Evolutionary conservation across 92 coral and sea anemone genomes (phyloP).

Genomic region (Anthopleura xanthogrammica): DNA sequence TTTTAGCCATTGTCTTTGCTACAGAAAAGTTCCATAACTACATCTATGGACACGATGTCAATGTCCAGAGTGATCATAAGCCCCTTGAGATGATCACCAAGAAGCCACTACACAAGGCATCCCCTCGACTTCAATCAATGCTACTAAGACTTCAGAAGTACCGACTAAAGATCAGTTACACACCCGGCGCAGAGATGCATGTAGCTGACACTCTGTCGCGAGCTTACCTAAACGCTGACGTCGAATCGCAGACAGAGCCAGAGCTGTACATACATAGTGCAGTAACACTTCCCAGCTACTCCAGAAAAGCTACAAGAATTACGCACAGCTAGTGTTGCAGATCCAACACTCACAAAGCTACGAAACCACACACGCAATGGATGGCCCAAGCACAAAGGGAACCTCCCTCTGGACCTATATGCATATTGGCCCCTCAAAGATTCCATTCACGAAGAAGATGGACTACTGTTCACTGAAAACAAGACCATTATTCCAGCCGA

Average conservation of each 20-base stretch:
- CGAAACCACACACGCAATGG: too few relatives aligned
- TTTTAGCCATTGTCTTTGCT: neutral
- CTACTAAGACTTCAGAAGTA: constrained; percentile 11
- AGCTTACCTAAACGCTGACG: neutral
- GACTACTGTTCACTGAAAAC: neutral
- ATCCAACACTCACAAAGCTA: too few relatives aligned
- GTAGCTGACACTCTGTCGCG: neutral
- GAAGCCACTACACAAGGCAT: constrained; percentile 13
- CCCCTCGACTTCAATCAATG: constrained; percentile 12
- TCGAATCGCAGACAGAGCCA: neutral
- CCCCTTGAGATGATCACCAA: constrained; percentile 3
- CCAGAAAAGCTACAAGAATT: constrained; percentile 27
- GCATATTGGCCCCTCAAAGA: too few relatives aligned
- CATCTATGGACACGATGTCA: neutral
- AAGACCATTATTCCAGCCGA: neutral
- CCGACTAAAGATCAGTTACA: neutral
- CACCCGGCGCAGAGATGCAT: constrained; percentile 10
- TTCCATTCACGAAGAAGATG: neutral
- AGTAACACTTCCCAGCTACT: constrained; percentile 23
- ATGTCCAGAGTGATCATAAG: neutral
- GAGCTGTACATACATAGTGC: constrained; percentile 13
- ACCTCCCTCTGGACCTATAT: too few relatives aligned
- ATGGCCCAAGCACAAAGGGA: too few relatives aligned
- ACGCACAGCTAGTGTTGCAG: constrained; percentile 16
- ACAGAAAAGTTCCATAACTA: neutral